phyloP scores from a whole-genome alignment of 2,888 invertebrate genomes.

The Zele albiditarsus region DNA sequence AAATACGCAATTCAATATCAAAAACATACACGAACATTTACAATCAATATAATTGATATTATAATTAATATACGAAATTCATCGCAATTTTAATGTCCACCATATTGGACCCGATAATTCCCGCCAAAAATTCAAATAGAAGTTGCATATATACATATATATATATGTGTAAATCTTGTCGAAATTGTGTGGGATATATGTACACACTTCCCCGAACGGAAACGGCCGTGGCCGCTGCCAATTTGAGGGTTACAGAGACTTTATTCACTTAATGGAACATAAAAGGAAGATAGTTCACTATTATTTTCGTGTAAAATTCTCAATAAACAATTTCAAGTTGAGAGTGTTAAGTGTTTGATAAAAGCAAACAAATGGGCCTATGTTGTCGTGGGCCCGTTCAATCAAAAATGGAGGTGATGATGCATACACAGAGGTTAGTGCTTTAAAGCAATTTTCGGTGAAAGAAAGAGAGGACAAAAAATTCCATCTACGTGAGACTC shows the following conservation, averaged over 20 bases:
- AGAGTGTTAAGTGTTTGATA: not conserved
- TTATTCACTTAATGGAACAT: not conserved
- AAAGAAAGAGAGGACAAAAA: not conserved
- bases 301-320: not conserved
- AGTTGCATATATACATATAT: not conserved
- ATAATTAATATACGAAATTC: not conserved
- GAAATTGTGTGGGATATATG: not conserved
- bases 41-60: no score
- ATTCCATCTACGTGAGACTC: no score
- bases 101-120: conserved; percentile 24
- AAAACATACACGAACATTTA: no score
- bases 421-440: not conserved
- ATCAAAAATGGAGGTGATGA: not conserved
- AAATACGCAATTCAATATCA: no score
- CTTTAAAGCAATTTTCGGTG: not conserved
- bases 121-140: conserved; percentile 41
- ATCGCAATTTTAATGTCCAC: not conserved
- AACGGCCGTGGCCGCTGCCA: conserved; percentile 17
- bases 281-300: not conserved
- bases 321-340: not conserved
- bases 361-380: not conserved
- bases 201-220: conserved; percentile 6
- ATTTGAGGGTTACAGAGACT: not conserved
- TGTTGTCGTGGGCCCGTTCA: not conserved
- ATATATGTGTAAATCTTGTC: not conserved